phyloP scores from a whole-genome alignment of 2,888 invertebrate species.

The Cerastis rubricosa region DNA sequence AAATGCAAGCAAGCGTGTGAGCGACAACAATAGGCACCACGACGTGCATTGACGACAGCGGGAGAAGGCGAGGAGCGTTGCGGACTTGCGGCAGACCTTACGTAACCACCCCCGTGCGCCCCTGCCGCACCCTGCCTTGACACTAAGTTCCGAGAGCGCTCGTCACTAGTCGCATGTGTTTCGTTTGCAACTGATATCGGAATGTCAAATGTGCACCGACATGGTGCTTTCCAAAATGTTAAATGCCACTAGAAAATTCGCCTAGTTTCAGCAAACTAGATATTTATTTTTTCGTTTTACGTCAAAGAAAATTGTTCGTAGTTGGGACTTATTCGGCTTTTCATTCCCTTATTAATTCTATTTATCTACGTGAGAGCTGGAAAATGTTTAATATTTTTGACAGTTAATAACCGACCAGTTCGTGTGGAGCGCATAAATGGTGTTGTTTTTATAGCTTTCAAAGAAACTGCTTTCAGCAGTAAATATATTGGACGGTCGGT shows the following conservation, averaged over 20 bases:
- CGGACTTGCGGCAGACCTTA: slow-evolving; percentile 77
- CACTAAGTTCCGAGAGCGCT: slow-evolving; percentile 80
- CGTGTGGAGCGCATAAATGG: not conserved
- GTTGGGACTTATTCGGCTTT: slow-evolving; percentile 4
- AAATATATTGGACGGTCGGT: slow-evolving; percentile 19
- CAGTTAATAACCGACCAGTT: not conserved
- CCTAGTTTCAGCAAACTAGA: slow-evolving; percentile 24
- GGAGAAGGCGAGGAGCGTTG: slow-evolving; percentile 70
- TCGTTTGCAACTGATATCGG: slow-evolving; percentile 61
- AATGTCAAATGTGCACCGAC: slow-evolving; percentile 35
- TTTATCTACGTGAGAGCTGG: slow-evolving; percentile 11
- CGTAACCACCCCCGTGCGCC: slow-evolving; percentile 76
- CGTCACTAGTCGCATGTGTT: slow-evolving; percentile 60
- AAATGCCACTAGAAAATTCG: slow-evolving; percentile 15
- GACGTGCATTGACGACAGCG: slow-evolving; percentile 72
- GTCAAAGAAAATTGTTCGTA: slow-evolving; percentile 11
- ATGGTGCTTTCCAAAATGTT: slow-evolving; percentile 34
- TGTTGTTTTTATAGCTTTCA: slow-evolving; percentile 8
- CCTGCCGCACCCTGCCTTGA: slow-evolving; percentile 71
- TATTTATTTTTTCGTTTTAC: slow-evolving; percentile 18
- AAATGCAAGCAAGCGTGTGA: slow-evolving; percentile 79
- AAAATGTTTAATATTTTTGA: slow-evolving; percentile 13
- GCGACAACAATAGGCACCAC: slow-evolving; percentile 75
- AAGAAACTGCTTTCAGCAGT: slow-evolving; percentile 2
- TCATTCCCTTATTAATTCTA: slow-evolving; percentile 11